Percentiles rank a stretch among this genome's conserved stretches.
Conservation (phyloP, 2,797 vertebrate genomes). For the Anguilla anguilla region DNA sequence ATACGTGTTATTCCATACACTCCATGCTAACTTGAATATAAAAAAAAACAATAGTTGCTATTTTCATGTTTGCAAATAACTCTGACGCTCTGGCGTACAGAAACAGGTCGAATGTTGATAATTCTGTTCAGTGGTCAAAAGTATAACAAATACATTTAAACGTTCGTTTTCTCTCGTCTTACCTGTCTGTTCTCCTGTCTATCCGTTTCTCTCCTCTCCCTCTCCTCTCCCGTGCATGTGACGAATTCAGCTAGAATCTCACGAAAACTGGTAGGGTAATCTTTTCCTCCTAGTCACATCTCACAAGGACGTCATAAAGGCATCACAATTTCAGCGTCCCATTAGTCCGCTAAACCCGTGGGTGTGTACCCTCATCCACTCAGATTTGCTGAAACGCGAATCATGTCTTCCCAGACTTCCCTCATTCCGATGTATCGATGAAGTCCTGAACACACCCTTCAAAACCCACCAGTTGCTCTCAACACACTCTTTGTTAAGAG, state of each 20-base stretch:
- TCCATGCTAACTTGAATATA: not conserved
- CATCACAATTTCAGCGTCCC: not conserved
- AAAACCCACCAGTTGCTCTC: conserved; percentile 56
- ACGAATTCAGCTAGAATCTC: not conserved
- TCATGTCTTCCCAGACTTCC: conserved; percentile 43
- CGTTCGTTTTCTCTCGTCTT: not conserved
- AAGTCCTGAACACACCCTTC: conserved; percentile 42
- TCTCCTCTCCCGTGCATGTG: not conserved
- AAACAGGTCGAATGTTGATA: no score
- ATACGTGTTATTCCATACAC: no score
- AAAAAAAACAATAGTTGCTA: not conserved
- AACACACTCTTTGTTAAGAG: conserved; percentile 53
- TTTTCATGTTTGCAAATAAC: not conserved
- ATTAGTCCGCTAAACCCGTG: not conserved
- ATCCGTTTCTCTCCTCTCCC: not conserved
- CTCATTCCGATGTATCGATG: conserved; percentile 19
- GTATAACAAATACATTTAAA: not conserved
- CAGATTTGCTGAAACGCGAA: conserved; percentile 5
- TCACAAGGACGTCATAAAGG: not conserved
- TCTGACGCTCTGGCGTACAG: no score
- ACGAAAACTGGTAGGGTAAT: not conserved
- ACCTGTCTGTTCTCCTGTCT: not conserved
- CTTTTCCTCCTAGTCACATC: not conserved
- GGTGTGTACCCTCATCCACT: not conserved
- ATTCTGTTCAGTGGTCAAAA: no score